phyloP scores from a whole-genome alignment of 2,888 invertebrate species.

The Furcula furcula region DNA sequence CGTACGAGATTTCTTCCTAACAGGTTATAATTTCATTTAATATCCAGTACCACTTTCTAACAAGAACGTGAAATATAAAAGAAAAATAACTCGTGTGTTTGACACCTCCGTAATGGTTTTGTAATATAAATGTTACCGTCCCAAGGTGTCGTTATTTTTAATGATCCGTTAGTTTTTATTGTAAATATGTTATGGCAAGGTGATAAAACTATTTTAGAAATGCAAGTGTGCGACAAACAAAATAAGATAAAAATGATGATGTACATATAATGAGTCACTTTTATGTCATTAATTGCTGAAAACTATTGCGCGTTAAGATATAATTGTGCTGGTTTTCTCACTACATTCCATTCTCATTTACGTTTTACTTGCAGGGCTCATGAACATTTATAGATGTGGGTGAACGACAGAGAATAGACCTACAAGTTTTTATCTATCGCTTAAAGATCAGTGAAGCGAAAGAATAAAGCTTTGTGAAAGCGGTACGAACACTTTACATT shows the following conservation, averaged over 20 bases:
- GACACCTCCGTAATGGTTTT: not conserved
- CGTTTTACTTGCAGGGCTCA: too few species aligned
- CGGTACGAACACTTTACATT: slow-evolving; percentile 10
- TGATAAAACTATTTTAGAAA: too few species aligned
- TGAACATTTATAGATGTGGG: too few species aligned
- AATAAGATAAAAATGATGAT: too few species aligned
- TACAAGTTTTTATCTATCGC: not conserved
- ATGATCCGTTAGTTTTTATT: not conserved
- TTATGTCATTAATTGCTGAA: too few species aligned
- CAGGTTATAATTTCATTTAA: slow-evolving; percentile 42
- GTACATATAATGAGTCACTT: too few species aligned
- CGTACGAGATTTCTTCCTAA: slow-evolving; percentile 54
- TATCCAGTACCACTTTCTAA: slow-evolving; percentile 20
- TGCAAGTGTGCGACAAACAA: too few species aligned
- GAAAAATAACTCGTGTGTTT: not conserved
- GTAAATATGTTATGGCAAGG: too few species aligned
- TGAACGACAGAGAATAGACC: too few species aligned
- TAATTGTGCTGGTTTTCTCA: too few species aligned
- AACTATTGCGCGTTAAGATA: too few species aligned
- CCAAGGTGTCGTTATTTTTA: not conserved
- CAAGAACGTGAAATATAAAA: not conserved
- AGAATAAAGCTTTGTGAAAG: slow-evolving; percentile 12
- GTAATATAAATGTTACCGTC: not conserved
- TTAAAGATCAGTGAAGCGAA: not conserved
- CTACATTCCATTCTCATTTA: too few species aligned